Base-by-base conservation (phyloP, 2,797 vertebrate species). In the Girardinus metallicus region DNA sequence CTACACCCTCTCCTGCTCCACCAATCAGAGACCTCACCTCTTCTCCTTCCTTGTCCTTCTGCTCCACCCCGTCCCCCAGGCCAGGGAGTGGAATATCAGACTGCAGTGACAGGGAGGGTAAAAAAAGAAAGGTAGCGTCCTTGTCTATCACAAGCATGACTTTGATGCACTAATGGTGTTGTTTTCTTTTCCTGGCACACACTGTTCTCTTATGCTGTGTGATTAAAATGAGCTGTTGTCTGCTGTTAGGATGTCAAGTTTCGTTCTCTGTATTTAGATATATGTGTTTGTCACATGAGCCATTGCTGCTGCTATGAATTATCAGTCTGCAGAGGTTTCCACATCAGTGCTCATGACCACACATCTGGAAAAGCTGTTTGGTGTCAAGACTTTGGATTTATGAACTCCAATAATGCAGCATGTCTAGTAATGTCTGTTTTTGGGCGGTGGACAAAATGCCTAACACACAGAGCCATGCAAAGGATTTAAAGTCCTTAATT, bases 61-160 rank as follows among this genome's bases (percentile, higher is more conserved):
- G 94, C 81, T 94, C 96, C 86, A 94, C 96, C 73, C 94, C 95
- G 81, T 93, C 94, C 80, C 91, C 96, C n/a, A 93, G 96, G 85
- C 96, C 95, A 66, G 96, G 96, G 96, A 93, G 95, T 89, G 95
- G 92, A 92, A 94, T 93, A 90, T 96, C 97, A 94, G 94, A 96
- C 89, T 95, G 94, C 90, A 81, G 91, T 90, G 96, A 95, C 86
- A 91, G 87, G 88, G 96, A 96, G 89, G 95, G 94, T 95, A 96
- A 96, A 96, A 97, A 96, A 96, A 94, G 95, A 94, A 96, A 98
- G 97, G 97, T 98, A 98, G 97, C 94, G 94, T 94, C 87, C 74
- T 66, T 74, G 77, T 85, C 87, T 89, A 75, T 78, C 78, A 86
- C 85, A 78, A 84, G 93, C 92, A 91, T 91, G 88, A 79, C 84